phyloP scores from a whole-genome alignment of 2,888 invertebrate species.

The Petrolisthes manimaculis region DNA sequence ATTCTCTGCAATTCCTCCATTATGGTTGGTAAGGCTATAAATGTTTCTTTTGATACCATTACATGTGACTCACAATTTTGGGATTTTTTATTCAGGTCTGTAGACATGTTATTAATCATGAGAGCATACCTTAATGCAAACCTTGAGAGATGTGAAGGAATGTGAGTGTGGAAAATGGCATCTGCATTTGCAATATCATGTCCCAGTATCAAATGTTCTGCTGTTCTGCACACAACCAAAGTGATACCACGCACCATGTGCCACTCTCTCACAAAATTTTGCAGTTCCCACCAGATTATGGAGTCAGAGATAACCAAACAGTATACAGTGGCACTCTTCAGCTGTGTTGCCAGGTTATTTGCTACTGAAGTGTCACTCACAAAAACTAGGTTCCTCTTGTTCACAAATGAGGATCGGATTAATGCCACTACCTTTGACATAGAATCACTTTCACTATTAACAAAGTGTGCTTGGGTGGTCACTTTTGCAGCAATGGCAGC shows the following conservation, averaged over 20 bases:
- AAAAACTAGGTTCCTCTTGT: conserved; percentile 49
- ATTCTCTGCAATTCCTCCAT: conserved; percentile 43
- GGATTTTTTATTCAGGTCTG: conserved; percentile 18
- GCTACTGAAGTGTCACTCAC: conserved; percentile 29
- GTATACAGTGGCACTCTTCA: conserved; percentile 31
- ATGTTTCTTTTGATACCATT: conserved; percentile 27
- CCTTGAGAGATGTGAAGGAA: conserved; percentile 26
- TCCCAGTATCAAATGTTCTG: conserved; percentile 38
- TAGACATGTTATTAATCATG: conserved; percentile 49
- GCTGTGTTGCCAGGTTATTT: conserved; percentile 19
- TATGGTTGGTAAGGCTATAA: conserved; percentile 24
- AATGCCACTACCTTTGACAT: conserved; percentile 23
- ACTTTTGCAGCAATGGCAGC: conserved; percentile 53
- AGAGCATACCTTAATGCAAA: conserved; percentile 56
- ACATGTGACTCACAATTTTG: conserved; percentile 50
- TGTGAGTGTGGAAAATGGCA: conserved; percentile 45
- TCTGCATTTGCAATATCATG: conserved; percentile 54
- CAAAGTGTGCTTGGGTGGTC: conserved; percentile 28
- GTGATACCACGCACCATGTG: conserved; percentile 28
- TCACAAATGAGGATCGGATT: background rate
- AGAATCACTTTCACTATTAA: conserved; percentile 1
- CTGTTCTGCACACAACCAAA: conserved; percentile 45
- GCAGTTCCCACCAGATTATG: conserved; percentile 37
- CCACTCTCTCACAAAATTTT: conserved; percentile 51
- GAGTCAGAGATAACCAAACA: conserved; percentile 17